Conservation (phyloP, 1,140 invertebrate genomes). For the Diorhabda sublineata region DNA sequence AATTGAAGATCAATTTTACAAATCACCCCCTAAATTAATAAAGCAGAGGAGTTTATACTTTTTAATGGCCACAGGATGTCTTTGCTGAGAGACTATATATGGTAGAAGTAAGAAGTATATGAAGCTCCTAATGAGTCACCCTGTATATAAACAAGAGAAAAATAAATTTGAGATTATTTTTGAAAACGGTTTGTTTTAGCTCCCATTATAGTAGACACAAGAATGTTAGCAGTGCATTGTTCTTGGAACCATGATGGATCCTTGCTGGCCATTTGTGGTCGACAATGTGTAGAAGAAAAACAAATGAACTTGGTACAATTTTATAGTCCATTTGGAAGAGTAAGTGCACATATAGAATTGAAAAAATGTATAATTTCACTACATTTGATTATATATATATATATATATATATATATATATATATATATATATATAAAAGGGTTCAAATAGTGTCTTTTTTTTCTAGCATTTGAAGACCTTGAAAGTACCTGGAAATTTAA, state of each 20-base stretch:
- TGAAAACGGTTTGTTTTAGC: slow-evolving; percentile 20
- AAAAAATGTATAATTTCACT: slow-evolving; percentile 11
- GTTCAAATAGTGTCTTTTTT: not conserved
- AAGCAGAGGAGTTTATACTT: too few species aligned
- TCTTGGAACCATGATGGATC: slow-evolving; percentile 91
- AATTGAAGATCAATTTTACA: too few species aligned
- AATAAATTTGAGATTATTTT: too few species aligned
- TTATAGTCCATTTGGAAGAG: slow-evolving; percentile 82
- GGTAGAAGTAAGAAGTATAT: too few species aligned
- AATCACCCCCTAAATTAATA: too few species aligned
- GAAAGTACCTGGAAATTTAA: slow-evolving; percentile 80
- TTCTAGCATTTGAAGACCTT: slow-evolving; percentile 72
- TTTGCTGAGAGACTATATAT: too few species aligned
- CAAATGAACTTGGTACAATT: slow-evolving; percentile 87
- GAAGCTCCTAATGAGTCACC: too few species aligned
- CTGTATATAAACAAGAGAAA: too few species aligned
- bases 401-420: too few species aligned
- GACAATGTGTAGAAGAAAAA: slow-evolving; percentile 58
- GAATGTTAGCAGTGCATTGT: slow-evolving; percentile 75
- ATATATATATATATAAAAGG: too few species aligned
- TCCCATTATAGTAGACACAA: slow-evolving; percentile 68
- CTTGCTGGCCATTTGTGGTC: slow-evolving; percentile 81
- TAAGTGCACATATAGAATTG: slow-evolving; percentile 39
- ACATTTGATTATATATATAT: not conserved
- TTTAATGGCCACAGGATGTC: too few species aligned